phyloP scores from a whole-genome alignment of 92 coral and sea anemone genomes.

The Siderastrea siderea region DNA sequence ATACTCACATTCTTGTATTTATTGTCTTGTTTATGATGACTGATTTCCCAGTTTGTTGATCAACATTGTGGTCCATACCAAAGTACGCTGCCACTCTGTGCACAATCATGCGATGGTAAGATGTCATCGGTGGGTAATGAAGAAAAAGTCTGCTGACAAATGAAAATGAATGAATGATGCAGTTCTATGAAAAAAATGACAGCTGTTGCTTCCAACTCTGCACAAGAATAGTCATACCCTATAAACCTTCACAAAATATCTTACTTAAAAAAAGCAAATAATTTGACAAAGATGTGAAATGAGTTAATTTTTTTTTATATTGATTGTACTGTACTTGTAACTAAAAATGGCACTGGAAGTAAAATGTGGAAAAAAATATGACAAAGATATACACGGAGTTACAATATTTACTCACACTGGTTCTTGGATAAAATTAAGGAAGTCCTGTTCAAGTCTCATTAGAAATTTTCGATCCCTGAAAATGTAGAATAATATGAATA shows the following conservation, averaged over 20 bases:
- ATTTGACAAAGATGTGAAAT: too few relatives aligned
- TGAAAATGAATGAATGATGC: not conserved
- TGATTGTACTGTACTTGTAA: too few relatives aligned
- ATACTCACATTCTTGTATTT: slow-evolving; percentile 97
- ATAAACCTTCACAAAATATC: too few relatives aligned
- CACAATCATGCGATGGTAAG: slow-evolving; percentile 98
- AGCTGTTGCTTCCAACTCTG: too few relatives aligned
- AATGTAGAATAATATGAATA: not conserved
- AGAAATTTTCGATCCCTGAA: slow-evolving; percentile 95
- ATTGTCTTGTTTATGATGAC: slow-evolving; percentile 91
- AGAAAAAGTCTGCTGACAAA: slow-evolving; percentile 78
- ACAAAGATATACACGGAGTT: not conserved
- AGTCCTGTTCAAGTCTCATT: slow-evolving; percentile 92
- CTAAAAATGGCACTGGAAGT: too few relatives aligned
- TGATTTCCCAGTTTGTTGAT: slow-evolving; percentile 93
- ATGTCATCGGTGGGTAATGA: slow-evolving; percentile 99
- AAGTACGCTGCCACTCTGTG: slow-evolving; percentile 99
- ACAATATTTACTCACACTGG: slow-evolving; percentile 78
- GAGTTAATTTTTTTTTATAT: too few relatives aligned
- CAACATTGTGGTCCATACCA: slow-evolving; percentile 99
- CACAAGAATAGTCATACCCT: too few relatives aligned
- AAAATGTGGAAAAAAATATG: too few relatives aligned
- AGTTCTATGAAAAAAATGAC: not conserved
- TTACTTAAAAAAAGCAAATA: too few relatives aligned
- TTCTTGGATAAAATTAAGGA: slow-evolving; percentile 91